These are phyloP conservation scores for Mergus octosetaceus DNA, from an alignment of 2,797 vertebrate species.

Conservation along the genomic window DNA sequence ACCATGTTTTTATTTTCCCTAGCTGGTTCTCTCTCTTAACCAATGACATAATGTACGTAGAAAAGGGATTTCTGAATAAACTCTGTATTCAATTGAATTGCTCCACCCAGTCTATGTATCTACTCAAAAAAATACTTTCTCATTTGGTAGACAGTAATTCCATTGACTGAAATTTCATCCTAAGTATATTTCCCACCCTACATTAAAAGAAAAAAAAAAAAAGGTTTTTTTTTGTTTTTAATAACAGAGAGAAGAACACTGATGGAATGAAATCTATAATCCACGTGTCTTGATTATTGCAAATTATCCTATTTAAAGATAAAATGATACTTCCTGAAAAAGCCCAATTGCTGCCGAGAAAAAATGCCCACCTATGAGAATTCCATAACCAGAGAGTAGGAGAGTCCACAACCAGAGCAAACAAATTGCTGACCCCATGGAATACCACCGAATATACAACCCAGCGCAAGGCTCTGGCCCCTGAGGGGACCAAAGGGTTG, in stretches of 20 bases:
- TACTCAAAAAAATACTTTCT: fast-evolving
- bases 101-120: not conserved
- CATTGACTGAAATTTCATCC: not conserved
- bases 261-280: not conserved
- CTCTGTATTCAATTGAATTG: not conserved
- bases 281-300: not conserved
- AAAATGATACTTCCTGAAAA: not conserved
- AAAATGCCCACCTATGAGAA: not conserved
- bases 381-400: too few relatives aligned
- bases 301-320: not conserved
- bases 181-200: not conserved
- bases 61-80: not conserved
- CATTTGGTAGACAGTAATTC: not conserved
- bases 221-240: not conserved
- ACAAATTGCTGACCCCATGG: not conserved
- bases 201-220: not conserved
- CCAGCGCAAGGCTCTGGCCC: not conserved
- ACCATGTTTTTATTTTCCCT: not conserved
- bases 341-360: not conserved
- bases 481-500: not conserved
- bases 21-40: not conserved
- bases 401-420: not conserved
- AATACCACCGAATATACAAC: not conserved
- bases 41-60: not conserved
- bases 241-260: not conserved